A percentile compares a stretch with the other conserved stretches of the same genome.
phyloP scores from a whole-genome alignment of 2,797 vertebrate genomes.

The Carapus acus region DNA sequence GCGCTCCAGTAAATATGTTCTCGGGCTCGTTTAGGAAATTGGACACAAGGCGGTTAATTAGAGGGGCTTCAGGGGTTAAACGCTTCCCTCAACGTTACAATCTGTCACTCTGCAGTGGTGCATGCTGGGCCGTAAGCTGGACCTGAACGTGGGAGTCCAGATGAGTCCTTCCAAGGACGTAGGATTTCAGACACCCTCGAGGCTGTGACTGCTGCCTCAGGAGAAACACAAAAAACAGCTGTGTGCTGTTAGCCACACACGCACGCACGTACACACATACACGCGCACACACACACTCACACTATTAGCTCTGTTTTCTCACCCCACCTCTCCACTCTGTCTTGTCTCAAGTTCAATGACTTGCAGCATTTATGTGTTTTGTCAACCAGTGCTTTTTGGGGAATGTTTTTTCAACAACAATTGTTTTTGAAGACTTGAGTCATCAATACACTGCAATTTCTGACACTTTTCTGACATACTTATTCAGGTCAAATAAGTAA shows the following conservation, averaged over 20 bases:
- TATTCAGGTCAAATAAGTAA: no score
- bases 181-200: conserved; percentile 37
- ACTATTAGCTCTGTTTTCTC: conserved; percentile 19
- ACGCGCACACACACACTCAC: background rate
- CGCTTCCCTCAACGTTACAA: conserved; percentile 61
- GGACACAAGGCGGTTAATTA: conserved; percentile 60
- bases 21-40: conserved; percentile 51
- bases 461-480: no score
- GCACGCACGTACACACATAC: conserved; percentile 20
- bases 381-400: no score
- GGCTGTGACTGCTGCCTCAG: conserved; percentile 31
- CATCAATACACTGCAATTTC: no score
- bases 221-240: conserved; percentile 55
- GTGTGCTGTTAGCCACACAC: conserved; percentile 31
- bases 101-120: conserved; percentile 61
- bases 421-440: no score
- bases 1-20: conserved; percentile 42
- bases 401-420: no score
- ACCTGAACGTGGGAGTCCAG: conserved; percentile 32
- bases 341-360: conserved; percentile 7
- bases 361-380: conserved; percentile 2
- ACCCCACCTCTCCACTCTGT: conserved; percentile 4
- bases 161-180: conserved; percentile 47
- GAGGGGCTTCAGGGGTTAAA: conserved; percentile 61
- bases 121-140: conserved; percentile 41